phyloP scores from a whole-genome alignment of 2,888 invertebrate species.

The Enoplolaimus lenunculus region DNA sequence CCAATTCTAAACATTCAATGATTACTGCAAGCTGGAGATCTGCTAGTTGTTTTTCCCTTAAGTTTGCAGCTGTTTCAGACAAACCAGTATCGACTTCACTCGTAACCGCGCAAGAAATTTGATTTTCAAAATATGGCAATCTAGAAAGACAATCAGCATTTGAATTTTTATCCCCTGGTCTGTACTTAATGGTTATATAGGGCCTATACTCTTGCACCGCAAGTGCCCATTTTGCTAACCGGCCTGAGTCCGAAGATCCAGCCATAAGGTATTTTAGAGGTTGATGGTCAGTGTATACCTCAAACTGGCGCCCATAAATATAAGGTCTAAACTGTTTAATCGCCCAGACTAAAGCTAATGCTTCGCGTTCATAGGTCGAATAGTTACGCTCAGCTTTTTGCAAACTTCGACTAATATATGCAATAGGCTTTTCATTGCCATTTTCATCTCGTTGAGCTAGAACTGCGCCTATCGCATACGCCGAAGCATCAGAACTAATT shows the following conservation, averaged over 20 bases:
- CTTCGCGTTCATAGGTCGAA: not conserved
- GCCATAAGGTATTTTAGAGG: not conserved
- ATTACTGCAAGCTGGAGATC: not conserved
- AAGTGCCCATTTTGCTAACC: slow-evolving; percentile 1
- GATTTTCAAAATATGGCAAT: no score
- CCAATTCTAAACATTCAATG: not conserved
- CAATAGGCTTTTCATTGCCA: not conserved
- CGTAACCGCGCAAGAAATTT: no score
- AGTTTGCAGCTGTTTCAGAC: not conserved
- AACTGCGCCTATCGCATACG: not conserved
- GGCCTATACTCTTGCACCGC: not conserved
- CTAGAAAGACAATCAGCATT: slow-evolving; percentile 11
- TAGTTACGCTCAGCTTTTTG: not conserved
- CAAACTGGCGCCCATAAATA: not conserved
- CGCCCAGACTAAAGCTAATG: not conserved
- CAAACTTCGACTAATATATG: not conserved
- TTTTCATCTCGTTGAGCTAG: not conserved
- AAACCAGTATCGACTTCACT: not conserved
- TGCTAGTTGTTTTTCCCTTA: not conserved
- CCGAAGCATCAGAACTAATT: not conserved
- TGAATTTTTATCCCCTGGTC: not conserved
- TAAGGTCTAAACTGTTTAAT: slow-evolving; percentile 9
- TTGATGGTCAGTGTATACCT: not conserved
- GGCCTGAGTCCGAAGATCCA: not conserved
- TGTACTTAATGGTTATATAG: not conserved